Evolutionary conservation across 2,888 invertebrate species (phyloP), one percentile per base, ranked within the genome.

Genomic region (Punctoribates punctum): DNA sequence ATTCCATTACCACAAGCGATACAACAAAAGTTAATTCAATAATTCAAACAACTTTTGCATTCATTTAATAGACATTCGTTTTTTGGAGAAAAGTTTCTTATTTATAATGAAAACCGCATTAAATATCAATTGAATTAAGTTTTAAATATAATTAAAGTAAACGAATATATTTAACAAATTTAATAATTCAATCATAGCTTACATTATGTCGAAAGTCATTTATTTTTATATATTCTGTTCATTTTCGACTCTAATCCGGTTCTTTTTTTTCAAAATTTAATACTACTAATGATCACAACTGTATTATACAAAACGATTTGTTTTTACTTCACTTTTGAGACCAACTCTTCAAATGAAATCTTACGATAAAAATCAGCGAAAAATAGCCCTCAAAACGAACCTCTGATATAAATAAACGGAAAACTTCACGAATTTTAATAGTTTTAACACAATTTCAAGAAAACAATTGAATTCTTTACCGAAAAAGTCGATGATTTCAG

Each of bases 131-230:
- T 72, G 25, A 72, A 72, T 72, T 72, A 9, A 48, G 72, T 72
- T 72, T 46, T 67, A 34, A 67, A 23, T 67, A 42, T 67, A 65
- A 38, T 67, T 23, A 67, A 34, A 67, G 65, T 38, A 72, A 65
- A 42, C 42, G 42, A 42, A 42, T 42, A 70, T 70, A 70, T 70
- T 42, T 70, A 70, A 70, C 70, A 70, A 70, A 42, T 70, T 70
- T 70, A 42, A 42, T 70, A 65, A 65, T 65, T 62, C 11, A 65
- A 65, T 15, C 38, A 6, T 72, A 72, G 72, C 72, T 72, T 72
- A 72, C 46, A 72, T 72, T 48, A 42, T 48, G 48, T 23, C 38
- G 42, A 38, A 42, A 42, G 70, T 70, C 46, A 72, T 48, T 72
- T 72, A 72, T 72, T 72, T 72, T 72, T 72, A 46, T 72, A 72